A percentile compares a stretch with the other conserved stretches of the same genome.
Conservation (phyloP, 2,888 invertebrate genomes). For the Patella pellucida region DNA sequence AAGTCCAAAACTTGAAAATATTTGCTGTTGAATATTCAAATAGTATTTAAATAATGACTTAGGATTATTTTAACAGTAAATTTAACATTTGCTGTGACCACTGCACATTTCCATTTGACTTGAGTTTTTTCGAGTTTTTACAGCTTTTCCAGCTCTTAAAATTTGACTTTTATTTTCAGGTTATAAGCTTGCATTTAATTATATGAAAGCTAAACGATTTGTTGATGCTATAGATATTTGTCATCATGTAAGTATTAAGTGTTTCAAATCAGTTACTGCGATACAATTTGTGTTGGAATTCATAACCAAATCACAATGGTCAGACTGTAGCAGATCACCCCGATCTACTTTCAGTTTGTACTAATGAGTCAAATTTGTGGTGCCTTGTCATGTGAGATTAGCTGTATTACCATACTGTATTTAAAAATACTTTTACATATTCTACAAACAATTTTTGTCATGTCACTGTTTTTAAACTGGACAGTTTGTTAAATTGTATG, state of each 20-base stretch:
- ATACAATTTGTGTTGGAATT: no score
- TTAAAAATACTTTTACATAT: no score
- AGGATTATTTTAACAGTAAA: background rate
- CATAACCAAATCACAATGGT: no score
- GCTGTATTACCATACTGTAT: no score
- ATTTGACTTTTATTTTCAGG: slow-evolving; percentile 72
- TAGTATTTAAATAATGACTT: no score
- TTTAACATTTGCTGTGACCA: background rate
- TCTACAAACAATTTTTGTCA: no score
- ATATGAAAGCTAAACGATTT: slow-evolving; percentile 88
- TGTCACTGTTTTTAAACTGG: no score
- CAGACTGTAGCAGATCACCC: background rate
- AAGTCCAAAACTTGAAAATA: no score
- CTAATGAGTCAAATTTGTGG: background rate
- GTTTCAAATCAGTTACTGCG: no score
- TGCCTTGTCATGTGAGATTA: background rate
- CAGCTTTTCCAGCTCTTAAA: background rate
- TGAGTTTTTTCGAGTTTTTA: no score
- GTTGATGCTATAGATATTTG: slow-evolving; percentile 94
- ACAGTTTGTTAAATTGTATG: no score
- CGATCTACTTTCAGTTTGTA: background rate
- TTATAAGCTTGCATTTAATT: slow-evolving; percentile 91
- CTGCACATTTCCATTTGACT: background rate
- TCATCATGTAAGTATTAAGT: slow-evolving; percentile 74
- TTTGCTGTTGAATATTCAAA: no score